Conservation (phyloP, 2,888 invertebrate genomes). For the Epinotia brunnichana region DNA sequence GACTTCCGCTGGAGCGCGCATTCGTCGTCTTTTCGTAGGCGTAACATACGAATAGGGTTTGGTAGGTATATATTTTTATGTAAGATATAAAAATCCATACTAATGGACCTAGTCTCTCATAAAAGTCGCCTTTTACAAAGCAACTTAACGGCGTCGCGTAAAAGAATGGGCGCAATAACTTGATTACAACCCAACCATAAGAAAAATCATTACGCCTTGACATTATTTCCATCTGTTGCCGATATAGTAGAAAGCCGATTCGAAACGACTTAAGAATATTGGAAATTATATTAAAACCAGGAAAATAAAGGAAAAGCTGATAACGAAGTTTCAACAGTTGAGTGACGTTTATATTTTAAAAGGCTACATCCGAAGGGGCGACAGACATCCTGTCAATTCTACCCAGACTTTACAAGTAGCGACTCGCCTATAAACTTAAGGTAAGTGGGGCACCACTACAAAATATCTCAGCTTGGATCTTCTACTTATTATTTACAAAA, state of each 20-base stretch:
- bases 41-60: neutral
- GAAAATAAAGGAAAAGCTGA: constrained; percentile 44
- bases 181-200: constrained; percentile 37
- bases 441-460: neutral
- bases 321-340: constrained; percentile 47
- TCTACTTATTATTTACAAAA: neutral
- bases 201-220: constrained; percentile 28
- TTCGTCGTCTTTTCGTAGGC: constrained; percentile 13
- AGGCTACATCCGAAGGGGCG: constrained; percentile 48
- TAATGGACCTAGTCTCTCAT: neutral
- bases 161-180: constrained; percentile 28
- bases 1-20: neutral
- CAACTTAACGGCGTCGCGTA: constrained; percentile 19
- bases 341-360: constrained; percentile 50
- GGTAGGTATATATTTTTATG: constrained; percentile 3
- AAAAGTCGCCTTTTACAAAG: constrained; percentile 9
- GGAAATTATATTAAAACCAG: constrained; percentile 41
- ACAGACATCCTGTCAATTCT: constrained; percentile 58
- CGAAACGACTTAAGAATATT: constrained; percentile 42
- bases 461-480: neutral
- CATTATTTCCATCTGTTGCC: constrained; percentile 42
- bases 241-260: constrained; percentile 37
- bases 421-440: constrained; percentile 27
- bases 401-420: constrained; percentile 29
- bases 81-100: neutral